A percentile compares a stretch with the other conserved stretches of the same genome.
These are phyloP conservation scores for Heliconius congener DNA, from an alignment of 1,140 invertebrate species.

Conservation along the genomic window DNA sequence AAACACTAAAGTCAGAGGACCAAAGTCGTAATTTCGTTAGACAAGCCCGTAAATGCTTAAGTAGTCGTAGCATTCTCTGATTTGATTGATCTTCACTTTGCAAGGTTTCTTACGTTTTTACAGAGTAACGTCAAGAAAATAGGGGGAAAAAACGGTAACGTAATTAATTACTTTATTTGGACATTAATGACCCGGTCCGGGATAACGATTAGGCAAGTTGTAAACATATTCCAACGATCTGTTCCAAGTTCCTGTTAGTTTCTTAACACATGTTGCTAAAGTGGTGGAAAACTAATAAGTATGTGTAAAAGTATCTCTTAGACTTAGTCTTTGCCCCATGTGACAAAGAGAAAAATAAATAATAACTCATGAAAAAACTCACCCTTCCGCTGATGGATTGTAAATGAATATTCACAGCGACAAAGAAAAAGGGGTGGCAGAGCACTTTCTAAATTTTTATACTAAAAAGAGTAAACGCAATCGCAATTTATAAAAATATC, in stretches of 20 bases:
- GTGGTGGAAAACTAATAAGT: not conserved
- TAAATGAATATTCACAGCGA: conserved; percentile 77
- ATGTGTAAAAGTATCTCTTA: not conserved
- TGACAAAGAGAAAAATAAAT: conserved; percentile 59
- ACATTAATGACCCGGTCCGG: conserved; percentile 74
- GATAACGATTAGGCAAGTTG: conserved; percentile 42
- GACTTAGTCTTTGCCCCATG: not conserved
- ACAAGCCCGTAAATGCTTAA: conserved; percentile 68
- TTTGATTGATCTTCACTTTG: conserved; percentile 74
- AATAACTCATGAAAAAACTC: conserved; percentile 69
- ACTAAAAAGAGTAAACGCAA: conserved; percentile 57
- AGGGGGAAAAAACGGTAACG: conserved; percentile 62
- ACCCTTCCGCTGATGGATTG: conserved; percentile 70
- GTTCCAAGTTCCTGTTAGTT: not conserved
- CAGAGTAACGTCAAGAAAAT: conserved; percentile 65
- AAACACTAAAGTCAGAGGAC: conserved; percentile 52
- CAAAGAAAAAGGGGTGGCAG: conserved; percentile 70
- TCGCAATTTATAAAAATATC: conserved; percentile 71
- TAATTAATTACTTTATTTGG: conserved; percentile 80
- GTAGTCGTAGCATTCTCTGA: conserved; percentile 61
- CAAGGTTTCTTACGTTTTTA: conserved; percentile 63
- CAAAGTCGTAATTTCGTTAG: conserved; percentile 59
- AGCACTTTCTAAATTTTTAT: conserved; percentile 62
- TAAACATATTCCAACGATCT: not conserved
- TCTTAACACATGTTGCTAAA: not conserved